Evolutionary conservation across 1,140 invertebrate species (phyloP), one percentile per base, ranked within the genome.

Genomic region (Drosophila willistoni): DNA sequence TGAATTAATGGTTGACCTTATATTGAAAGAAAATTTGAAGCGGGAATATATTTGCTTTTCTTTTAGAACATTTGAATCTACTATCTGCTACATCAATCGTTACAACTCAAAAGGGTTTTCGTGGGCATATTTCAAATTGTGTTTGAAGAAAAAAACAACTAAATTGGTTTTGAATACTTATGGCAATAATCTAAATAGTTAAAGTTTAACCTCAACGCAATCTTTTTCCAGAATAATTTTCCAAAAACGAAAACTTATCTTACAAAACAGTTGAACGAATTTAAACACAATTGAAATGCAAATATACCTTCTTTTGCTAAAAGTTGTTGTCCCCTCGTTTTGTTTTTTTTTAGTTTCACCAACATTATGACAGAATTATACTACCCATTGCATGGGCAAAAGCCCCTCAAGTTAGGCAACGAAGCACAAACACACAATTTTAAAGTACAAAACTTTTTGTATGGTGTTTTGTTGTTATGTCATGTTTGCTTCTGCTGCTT

Each of bases 361-460:
- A 51, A 51, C 44, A 51, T 19, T 51, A 51, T 51, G 19, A 22
- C 44, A 51, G 44, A 51, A 51, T 51, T 51, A 22, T 51, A 51
- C 17, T 22, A 51, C 44, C 44, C 44, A 22, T 3, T 51, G 44
- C 44, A 9, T 51, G 7, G 44, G 9, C 10, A 51, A 51, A 51
- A 51, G 44, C 44, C 42, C 57, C 33, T 41, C 34, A 25, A 47
- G 44, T 19, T 29, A 22, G 42, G 14, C 39, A 68, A 73, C 68
- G 41, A 71, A 76, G 59, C 63, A 73, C 36, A 79, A 77, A 73
- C 73, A 78, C 44, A 42, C 63, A 75, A 78, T 75, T 71, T 77
- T 75, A 71, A 75, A 78, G 72, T 67, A 78, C 10, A 39, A 78
- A 78, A 74, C 44, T 63, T 63, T 62, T 42, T 63, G 19, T 63